Percentiles rank a stretch among this genome's conserved stretches.
Evolutionary conservation across 1,140 invertebrate species (phyloP).

Genomic region (Linepithema humile): DNA sequence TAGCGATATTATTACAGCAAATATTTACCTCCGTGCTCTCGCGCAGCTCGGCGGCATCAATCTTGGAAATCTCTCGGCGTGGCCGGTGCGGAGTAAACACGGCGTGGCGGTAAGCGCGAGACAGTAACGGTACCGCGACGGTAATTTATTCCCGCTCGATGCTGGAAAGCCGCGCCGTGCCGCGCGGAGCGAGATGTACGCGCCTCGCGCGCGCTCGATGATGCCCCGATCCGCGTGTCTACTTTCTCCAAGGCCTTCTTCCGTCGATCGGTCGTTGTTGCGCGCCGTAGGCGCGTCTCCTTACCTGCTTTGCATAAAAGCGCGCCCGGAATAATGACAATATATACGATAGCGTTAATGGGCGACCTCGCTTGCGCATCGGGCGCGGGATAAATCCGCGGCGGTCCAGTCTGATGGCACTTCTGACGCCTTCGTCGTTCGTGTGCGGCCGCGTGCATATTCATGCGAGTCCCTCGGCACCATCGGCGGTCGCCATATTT

Average conservation of each 20-base stretch:
- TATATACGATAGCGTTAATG: slow-evolving; percentile 74
- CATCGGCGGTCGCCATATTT: slow-evolving; percentile 1
- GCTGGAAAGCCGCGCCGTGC: slow-evolving; percentile 55
- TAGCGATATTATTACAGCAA: slow-evolving; percentile 56
- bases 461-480: slow-evolving; percentile 32
- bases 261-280: slow-evolving; percentile 50
- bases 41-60: slow-evolving; percentile 36
- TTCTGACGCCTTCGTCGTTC: slow-evolving; percentile 6
- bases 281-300: slow-evolving; percentile 52
- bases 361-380: slow-evolving; percentile 68
- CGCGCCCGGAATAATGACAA: slow-evolving; percentile 74
- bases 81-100: slow-evolving; percentile 56
- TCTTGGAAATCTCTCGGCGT: slow-evolving; percentile 46
- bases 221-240: slow-evolving; percentile 9
- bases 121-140: slow-evolving; percentile 64
- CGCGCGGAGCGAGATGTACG: slow-evolving; percentile 23
- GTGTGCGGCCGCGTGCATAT: slow-evolving; percentile 36
- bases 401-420: slow-evolving; percentile 7
- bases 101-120: slow-evolving; percentile 34
- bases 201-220: slow-evolving; percentile 22
- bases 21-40: slow-evolving; percentile 40
- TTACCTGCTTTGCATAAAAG: slow-evolving; percentile 69
- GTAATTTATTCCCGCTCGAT: slow-evolving; percentile 66
- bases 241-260: slow-evolving; percentile 72
- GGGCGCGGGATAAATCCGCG: slow-evolving; percentile 74